Base-by-base conservation (phyloP, 37 sponge, comb jelly and placozoan genomes). In the Beroe forskalii region DNA sequence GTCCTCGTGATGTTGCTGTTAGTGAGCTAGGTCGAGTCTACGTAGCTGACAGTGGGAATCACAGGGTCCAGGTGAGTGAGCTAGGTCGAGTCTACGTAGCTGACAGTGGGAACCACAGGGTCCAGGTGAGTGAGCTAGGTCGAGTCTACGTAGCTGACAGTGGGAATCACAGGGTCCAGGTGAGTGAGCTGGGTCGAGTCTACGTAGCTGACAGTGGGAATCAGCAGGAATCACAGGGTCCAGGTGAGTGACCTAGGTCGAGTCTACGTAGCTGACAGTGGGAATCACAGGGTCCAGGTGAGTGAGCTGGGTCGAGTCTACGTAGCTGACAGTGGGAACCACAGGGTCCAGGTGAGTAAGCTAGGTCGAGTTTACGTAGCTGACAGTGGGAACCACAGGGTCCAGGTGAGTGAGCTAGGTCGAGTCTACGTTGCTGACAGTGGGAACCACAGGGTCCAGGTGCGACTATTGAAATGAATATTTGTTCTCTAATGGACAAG, bases 11-110 rank as follows among this genome's bases (percentile, higher is more conserved):
- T 41, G 86, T 80, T 2, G 86, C 86, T 3, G 86, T 80, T 0
- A 44, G 38, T 43, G 86, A 80, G 55, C 40, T 80, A 48, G 86
- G 86, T 12, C 37, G 40, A 80, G 86, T 80, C 0, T 43, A 43
- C 35, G 86, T 80, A 24, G 86, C 86, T 1, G 86, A 80, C 28
- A 80, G 86, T 41, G 86, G 86, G 48, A 80, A 80, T 38, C 86
- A 80, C 27, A 9, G 86, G 3, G 55, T 80, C 28, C 86, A 80
- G 86, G 86, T 80, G 2, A 44, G 8, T 8, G 86, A 72, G 40
- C 30, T 72, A 39, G 75, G 75, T 3, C 23, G 30, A 72, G 75
- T 72, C 3, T 36, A 35, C 35, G 75, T 72, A 12, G 75, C 75
- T 8, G 75, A 72, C 39, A 72, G 75, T 32, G 75, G 75, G 39